A percentile compares a stretch with the other conserved stretches of the same genome.
phyloP scores from a whole-genome alignment of 1,140 invertebrate species.

The Hycleus cichorii region DNA sequence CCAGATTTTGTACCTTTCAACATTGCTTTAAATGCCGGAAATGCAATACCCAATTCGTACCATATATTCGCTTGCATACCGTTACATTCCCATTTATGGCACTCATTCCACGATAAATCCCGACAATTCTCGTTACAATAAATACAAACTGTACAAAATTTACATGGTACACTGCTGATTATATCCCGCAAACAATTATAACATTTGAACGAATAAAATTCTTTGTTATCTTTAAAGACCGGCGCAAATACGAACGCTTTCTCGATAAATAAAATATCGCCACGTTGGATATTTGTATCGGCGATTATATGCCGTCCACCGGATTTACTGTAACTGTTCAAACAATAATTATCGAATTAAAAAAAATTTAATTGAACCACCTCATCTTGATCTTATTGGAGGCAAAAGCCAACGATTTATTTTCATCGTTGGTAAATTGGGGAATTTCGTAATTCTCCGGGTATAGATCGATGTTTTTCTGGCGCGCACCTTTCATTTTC shows the following conservation, averaged over 20 bases:
- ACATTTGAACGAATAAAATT: constrained; percentile 32
- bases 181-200: constrained; percentile 35
- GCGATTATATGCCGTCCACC: constrained; percentile 50
- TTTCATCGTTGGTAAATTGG: constrained; percentile 28
- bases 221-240: constrained; percentile 33
- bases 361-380: constrained; percentile 10
- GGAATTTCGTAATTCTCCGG: constrained; percentile 27
- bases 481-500: constrained; percentile 17
- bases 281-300: constrained; percentile 48
- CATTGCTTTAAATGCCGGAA: constrained; percentile 62
- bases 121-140: constrained; percentile 63
- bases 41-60: constrained; percentile 65
- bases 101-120: constrained; percentile 48
- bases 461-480: constrained; percentile 13
- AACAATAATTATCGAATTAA: background rate
- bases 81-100: constrained; percentile 70
- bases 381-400: constrained; percentile 32
- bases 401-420: constrained; percentile 30
- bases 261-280: constrained; percentile 61
- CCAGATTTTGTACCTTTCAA: constrained; percentile 42
- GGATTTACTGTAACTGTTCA: constrained; percentile 35
- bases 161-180: constrained; percentile 43
- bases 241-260: constrained; percentile 59
- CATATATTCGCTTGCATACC: constrained; percentile 54
- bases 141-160: constrained; percentile 51